A percentile compares a stretch with the other conserved stretches of the same genome.
phyloP scores from a whole-genome alignment of 2,113 vertebrate species.

The Pedionomus torquatus region DNA sequence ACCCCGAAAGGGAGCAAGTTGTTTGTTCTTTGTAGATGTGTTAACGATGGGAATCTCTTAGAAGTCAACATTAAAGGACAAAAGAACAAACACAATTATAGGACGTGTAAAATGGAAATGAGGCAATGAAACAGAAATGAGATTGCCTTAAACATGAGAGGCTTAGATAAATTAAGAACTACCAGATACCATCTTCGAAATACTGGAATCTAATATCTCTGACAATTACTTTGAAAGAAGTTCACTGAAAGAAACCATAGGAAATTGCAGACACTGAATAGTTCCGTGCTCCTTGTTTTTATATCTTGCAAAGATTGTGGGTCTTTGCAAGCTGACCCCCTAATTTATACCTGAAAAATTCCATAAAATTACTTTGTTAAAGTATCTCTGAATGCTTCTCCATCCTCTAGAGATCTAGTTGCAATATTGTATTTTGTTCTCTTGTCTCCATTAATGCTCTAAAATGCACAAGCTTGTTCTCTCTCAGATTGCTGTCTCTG shows the following conservation, averaged over 20 bases:
- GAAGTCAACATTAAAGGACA: constrained; percentile 42
- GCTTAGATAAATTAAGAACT: constrained; percentile 7
- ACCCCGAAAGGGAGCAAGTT: background rate
- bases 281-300: background rate
- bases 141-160: constrained; percentile 39
- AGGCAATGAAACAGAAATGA: background rate
- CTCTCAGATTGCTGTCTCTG: constrained; percentile 13
- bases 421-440: background rate
- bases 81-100: constrained; percentile 39
- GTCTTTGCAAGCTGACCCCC: background rate
- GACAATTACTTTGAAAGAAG: background rate
- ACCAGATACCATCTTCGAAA: constrained; percentile 13
- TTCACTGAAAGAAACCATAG: background rate
- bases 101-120: constrained; percentile 56
- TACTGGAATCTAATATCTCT: background rate
- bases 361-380: background rate
- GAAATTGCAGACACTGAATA: background rate
- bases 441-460: background rate
- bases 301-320: background rate
- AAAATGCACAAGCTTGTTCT: background rate
- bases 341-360: background rate
- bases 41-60: constrained; percentile 42
- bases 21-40: constrained; percentile 22
- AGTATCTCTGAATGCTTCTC: background rate
- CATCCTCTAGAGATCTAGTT: background rate